Conservation (phyloP, 2,797 vertebrate genomes). For the Pangasius mekongensis region DNA sequence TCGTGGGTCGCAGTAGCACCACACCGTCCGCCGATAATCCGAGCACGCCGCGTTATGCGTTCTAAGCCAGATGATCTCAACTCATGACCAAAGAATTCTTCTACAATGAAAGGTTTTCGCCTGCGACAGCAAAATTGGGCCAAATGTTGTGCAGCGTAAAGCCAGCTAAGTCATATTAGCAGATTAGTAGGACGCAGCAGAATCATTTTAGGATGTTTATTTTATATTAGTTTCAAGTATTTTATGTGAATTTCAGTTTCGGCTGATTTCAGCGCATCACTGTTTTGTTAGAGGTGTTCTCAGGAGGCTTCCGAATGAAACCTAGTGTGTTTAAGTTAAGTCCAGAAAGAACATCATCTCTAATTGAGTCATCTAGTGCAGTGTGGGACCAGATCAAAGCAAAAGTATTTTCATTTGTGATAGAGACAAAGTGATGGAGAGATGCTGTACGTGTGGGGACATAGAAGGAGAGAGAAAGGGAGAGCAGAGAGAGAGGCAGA, state of each 20-base stretch:
- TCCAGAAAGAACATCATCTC: background rate
- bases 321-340: background rate
- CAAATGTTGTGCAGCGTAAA: background rate
- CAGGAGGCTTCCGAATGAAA: background rate
- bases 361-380: background rate
- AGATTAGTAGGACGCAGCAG: background rate
- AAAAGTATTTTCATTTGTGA: background rate
- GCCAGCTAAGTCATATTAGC: background rate
- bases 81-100: too few species aligned
- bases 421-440: background rate
- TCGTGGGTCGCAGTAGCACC: too few species aligned
- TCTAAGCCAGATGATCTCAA: too few species aligned
- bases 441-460: background rate
- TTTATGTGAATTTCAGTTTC: too few species aligned
- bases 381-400: background rate
- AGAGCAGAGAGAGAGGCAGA: background rate
- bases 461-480: constrained; percentile 10
- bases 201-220: background rate
- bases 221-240: too few species aligned
- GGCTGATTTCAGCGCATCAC: too few species aligned
- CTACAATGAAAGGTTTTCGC: too few species aligned
- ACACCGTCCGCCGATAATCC: too few species aligned
- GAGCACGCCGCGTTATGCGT: too few species aligned
- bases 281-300: too few species aligned
- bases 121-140: too few species aligned